These are phyloP conservation scores for Gavia stellata DNA, from an alignment of 2,113 vertebrate genomes.

Conservation along the genomic window DNA sequence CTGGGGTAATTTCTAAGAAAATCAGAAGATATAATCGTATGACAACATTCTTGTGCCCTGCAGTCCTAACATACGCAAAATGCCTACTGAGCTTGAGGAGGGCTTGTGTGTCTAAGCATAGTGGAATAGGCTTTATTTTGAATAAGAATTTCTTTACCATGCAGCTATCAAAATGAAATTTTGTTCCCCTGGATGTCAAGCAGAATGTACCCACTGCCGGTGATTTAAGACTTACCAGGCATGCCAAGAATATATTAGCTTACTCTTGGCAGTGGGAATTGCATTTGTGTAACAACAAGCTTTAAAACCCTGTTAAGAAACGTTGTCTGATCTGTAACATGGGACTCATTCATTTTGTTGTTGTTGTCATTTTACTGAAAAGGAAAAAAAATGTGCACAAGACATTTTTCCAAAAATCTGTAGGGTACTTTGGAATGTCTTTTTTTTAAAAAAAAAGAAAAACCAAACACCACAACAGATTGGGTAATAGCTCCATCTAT, in stretches of 20 bases:
- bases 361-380: background rate
- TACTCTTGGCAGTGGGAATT: slow-evolving; percentile 18
- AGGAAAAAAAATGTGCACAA: background rate
- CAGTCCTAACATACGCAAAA: background rate
- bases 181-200: background rate
- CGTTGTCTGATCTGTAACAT: slow-evolving; percentile 17
- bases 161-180: background rate
- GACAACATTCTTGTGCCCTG: slow-evolving; percentile 3
- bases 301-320: slow-evolving; percentile 35
- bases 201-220: background rate
- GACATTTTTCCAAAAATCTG: background rate
- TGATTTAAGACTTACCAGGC: slow-evolving; percentile 19
- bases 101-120: background rate
- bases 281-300: slow-evolving; percentile 45
- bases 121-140: background rate
- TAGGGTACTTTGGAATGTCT: slow-evolving; percentile 28
- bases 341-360: slow-evolving; percentile 44
- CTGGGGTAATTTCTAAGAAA: slow-evolving; percentile 37
- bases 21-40: background rate
- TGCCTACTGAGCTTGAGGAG: background rate
- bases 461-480: background rate
- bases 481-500: background rate
- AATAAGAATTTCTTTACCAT: background rate
- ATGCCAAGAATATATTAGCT: slow-evolving; percentile 18
- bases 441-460: background rate